These are phyloP conservation scores for Allophyes oxyacanthae DNA, from an alignment of 2,888 invertebrate genomes.

Conservation along the genomic window DNA sequence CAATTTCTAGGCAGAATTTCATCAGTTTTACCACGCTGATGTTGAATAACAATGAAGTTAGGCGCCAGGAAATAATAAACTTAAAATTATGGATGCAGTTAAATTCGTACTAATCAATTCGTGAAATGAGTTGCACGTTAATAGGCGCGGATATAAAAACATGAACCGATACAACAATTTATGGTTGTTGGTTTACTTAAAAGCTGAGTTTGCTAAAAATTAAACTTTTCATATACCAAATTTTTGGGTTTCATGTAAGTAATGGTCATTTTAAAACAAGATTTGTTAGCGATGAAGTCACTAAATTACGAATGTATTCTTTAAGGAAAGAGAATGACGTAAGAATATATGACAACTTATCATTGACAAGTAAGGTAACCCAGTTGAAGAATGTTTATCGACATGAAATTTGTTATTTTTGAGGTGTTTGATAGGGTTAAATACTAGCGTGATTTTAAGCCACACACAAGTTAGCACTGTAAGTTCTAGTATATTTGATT, in stretches of 20 bases:
- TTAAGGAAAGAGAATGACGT: neutral
- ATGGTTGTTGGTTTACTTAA: constrained; percentile 1
- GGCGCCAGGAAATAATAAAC: constrained; percentile 46
- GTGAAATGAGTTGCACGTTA: constrained; percentile 16
- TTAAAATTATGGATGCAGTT: constrained; percentile 21
- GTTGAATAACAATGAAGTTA: constrained; percentile 37
- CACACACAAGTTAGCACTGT: constrained; percentile 50
- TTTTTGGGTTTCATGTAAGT: neutral
- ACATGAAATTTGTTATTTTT: constrained; percentile 30
- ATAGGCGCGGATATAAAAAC: constrained; percentile 15
- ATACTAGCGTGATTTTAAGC: constrained; percentile 48
- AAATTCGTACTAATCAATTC: constrained; percentile 19
- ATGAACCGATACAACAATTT: constrained; percentile 8
- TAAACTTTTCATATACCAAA: too few relatives aligned
- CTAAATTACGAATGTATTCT: neutral
- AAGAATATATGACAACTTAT: neutral
- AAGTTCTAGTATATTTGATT: constrained; percentile 47
- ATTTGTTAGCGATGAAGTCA: constrained; percentile 2
- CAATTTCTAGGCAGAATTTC: constrained; percentile 52
- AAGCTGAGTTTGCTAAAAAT: constrained; percentile 4
- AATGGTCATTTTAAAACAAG: neutral
- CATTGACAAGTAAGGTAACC: neutral
- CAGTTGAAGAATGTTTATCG: constrained; percentile 14
- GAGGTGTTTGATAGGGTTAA: constrained; percentile 22
- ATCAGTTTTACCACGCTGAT: constrained; percentile 39